Evolutionary conservation across 2,113 vertebrate species (phyloP), one percentile per base, ranked within the genome.

Genomic region (Terrapene triunguis): DNA sequence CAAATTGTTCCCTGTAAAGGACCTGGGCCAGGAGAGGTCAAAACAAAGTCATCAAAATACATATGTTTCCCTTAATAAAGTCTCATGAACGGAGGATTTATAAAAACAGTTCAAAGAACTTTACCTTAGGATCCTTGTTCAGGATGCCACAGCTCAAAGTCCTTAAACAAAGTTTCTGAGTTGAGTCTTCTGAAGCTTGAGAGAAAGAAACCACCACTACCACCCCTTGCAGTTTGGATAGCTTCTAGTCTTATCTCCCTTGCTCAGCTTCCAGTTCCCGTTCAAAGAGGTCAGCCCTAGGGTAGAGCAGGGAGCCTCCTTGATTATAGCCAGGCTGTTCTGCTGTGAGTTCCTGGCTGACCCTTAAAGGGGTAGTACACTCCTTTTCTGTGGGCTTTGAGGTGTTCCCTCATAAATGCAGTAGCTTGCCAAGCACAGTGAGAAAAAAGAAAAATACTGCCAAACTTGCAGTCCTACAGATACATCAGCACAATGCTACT

Each of bases 361-460:
- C 13, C 29, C 59, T 65, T 65, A 65, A 65, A 35, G 59, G 12
- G 12, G 6, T 16, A 65, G 32, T 35, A 35, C 13, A 17, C 13
- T 14, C 59, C 13, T 65, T 16, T 32, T 50, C 35, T 12, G 24
- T 48, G 24, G 32, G 10, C 6, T 48, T 69, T 48, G 65, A 62
- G 25, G 25, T 27, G 4, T 50, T 51, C 24, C 7, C 35, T 65
- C 22, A 32, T 50, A 62, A 35, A 48, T 50, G 6, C 2, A 50
- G 2, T 55, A 85, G 55, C 10, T 9, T 54, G 1, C 6, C n/a
- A 4, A 47, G 16, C 0, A 0, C 47, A 17, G 55, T 17, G 72
- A 78, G 1, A 89, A 3, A 4, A 59, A 10, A 89, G 47, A 35
- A 29, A 84, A 87, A 57, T 5, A 22, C 11, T 25, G 13, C 69